Evolutionary conservation across 2,113 vertebrate species (phyloP), one percentile per base, ranked within the genome.

Genomic region (Jaculus jaculus): DNA sequence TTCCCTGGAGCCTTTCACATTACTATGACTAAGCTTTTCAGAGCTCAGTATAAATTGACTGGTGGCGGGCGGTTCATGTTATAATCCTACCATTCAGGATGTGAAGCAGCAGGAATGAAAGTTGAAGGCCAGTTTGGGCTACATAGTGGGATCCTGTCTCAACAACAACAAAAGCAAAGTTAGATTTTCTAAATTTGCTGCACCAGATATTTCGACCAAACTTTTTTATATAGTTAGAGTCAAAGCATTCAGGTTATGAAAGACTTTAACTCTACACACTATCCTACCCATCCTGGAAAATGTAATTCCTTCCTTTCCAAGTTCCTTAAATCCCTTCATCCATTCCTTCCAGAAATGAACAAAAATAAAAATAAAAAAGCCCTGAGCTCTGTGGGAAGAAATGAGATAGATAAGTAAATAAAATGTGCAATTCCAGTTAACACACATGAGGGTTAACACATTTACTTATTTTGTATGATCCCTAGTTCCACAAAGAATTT

Each of bases 1-100:
- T 90, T 87, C 24, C 90, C n/a, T 77, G 47, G 20, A 94, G 51
- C 4, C 34, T 92, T 88, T 94, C 69, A 87, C 73, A 78, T 78
- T 24, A 80, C 51, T 39, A 21, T 77, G 42, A 32, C 20, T 61
- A 51, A 42, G 30, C 87, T 80, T 84, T 89, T 16, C 16, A 95
- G 42, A 81, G 60, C 71, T 39, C 11, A 73, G 20, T 28, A 87
- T 42, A 87, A 66, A 21, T 34, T 65, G 20, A 37, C 11, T 17
- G 3, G 3, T 24, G 23, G 8, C 12, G 34, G 34, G 23, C 34
- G 15, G 5, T 54, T 15, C n/a, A 58, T 32, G 17, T 69, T 51
- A 8, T 54, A 54, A 32, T 17, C 42, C 34, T 28, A 10, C 54
- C 26, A 37, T 47, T 54, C 21, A 54, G 30, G 32, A 84, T 13